Conservation (phyloP, 2,113 vertebrate species). For the Amphiprion ocellaris region DNA sequence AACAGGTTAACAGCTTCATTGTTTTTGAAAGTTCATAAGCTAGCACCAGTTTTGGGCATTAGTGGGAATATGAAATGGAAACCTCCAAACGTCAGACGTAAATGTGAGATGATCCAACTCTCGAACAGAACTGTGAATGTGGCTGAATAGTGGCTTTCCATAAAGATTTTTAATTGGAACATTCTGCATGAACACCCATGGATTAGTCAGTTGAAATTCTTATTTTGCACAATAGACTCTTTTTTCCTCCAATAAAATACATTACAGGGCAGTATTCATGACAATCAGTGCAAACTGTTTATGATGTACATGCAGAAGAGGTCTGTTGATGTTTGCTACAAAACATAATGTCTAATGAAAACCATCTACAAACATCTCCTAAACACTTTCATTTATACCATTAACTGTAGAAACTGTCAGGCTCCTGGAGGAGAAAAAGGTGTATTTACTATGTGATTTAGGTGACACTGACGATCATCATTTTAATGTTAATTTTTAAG, state of each 20-base stretch:
- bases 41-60: background rate
- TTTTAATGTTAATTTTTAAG: background rate
- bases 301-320: background rate
- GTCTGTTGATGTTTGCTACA: background rate
- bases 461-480: background rate
- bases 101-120: background rate
- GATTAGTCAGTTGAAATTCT: background rate
- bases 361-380: background rate
- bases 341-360: background rate
- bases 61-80: background rate
- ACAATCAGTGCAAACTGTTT: background rate
- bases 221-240: slow-evolving; percentile 18
- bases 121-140: slow-evolving; percentile 6
- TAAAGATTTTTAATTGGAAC: slow-evolving; percentile 13
- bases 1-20: background rate
- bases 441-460: background rate
- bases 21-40: background rate
- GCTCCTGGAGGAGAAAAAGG: no score
- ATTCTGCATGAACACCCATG: slow-evolving; percentile 15
- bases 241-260: background rate
- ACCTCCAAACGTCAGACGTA: background rate
- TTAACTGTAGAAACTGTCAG: no score
- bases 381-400: background rate
- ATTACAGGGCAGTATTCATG: slow-evolving; percentile 20
- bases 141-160: background rate